phyloP scores from a whole-genome alignment of 1,140 invertebrate genomes.

The Drosophila kurseongensis region DNA sequence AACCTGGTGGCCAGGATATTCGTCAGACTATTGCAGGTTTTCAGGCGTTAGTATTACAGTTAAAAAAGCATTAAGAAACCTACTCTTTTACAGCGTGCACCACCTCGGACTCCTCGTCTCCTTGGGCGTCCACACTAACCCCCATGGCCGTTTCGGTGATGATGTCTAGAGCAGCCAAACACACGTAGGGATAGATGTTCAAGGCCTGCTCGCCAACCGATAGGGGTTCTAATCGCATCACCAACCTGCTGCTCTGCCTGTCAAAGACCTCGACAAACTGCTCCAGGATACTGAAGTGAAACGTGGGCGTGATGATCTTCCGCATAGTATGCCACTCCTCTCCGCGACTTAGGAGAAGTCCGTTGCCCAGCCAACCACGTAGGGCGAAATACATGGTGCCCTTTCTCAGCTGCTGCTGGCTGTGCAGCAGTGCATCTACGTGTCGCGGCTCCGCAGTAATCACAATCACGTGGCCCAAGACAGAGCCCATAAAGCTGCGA shows the following conservation, averaged over 20 bases:
- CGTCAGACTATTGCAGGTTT: constrained; percentile 42
- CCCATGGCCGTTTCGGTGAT: constrained; percentile 93
- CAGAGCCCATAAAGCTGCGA: constrained; percentile 87
- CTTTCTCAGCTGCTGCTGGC: constrained; percentile 71
- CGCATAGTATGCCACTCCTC: constrained; percentile 64
- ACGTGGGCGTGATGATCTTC: constrained; percentile 90
- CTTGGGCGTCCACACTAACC: constrained; percentile 89
- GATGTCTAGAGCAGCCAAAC: constrained; percentile 62
- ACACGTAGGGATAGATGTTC: constrained; percentile 58
- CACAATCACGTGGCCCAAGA: constrained; percentile 83
- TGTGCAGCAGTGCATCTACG: constrained; percentile 63
- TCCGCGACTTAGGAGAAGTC: constrained; percentile 87
- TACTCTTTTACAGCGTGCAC: constrained; percentile 88
- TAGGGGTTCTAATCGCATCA: constrained; percentile 85
- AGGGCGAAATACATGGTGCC: constrained; percentile 78
- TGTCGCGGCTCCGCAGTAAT: constrained; percentile 83
- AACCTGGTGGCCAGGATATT: constrained; percentile 57
- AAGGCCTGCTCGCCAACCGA: constrained; percentile 47
- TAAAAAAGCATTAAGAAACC: constrained; percentile 41
- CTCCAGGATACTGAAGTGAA: constrained; percentile 93
- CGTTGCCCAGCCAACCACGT: constrained; percentile 88
- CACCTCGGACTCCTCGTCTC: constrained; percentile 89
- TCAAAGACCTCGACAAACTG: constrained; percentile 90
- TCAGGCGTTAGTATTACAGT: not conserved
- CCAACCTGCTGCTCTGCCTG: constrained; percentile 87